Percentiles rank a stretch among this genome's conserved stretches.
Conservation (phyloP, 1,140 invertebrate genomes). For the Leptestheria dahalacensis region DNA sequence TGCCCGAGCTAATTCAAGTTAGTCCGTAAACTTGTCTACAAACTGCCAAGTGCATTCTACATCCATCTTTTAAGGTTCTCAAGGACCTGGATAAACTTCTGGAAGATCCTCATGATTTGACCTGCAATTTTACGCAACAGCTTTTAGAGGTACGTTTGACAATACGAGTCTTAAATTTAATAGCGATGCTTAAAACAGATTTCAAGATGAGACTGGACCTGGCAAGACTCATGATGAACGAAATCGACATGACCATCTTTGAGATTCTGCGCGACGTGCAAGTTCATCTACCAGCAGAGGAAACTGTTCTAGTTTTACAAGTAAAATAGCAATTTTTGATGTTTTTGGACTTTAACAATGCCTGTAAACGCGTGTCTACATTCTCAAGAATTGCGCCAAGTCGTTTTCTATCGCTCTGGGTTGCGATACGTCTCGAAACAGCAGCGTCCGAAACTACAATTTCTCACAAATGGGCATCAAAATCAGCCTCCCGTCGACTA, state of each 20-base stretch:
- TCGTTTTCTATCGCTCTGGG: constrained; percentile 8
- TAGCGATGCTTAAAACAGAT: background rate
- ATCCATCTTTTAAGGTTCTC: background rate
- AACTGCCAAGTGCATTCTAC: background rate
- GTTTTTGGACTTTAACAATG: too few relatives aligned
- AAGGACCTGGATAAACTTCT: constrained; percentile 14
- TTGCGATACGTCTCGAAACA: constrained; percentile 10
- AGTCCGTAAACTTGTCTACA: background rate
- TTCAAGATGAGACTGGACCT: constrained; percentile 1
- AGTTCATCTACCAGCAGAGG: constrained; percentile 5
- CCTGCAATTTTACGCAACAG: background rate
- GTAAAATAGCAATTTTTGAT: too few relatives aligned
- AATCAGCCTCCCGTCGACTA: constrained; percentile 4
- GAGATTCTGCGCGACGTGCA: constrained; percentile 10
- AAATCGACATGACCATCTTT: constrained; percentile 2
- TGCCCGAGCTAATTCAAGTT: constrained; percentile 8
- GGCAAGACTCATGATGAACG: background rate
- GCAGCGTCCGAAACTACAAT: constrained; percentile 4
- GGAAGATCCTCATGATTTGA: constrained; percentile 10
- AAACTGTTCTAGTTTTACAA: constrained; percentile 3
- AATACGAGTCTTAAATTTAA: background rate
- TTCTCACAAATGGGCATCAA: constrained; percentile 11
- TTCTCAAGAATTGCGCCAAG: constrained; percentile 2
- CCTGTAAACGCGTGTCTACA: background rate
- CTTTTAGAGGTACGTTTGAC: background rate